Conservation (phyloP, 92 coral and sea anemone species). For the Palythoa grandiflora region DNA sequence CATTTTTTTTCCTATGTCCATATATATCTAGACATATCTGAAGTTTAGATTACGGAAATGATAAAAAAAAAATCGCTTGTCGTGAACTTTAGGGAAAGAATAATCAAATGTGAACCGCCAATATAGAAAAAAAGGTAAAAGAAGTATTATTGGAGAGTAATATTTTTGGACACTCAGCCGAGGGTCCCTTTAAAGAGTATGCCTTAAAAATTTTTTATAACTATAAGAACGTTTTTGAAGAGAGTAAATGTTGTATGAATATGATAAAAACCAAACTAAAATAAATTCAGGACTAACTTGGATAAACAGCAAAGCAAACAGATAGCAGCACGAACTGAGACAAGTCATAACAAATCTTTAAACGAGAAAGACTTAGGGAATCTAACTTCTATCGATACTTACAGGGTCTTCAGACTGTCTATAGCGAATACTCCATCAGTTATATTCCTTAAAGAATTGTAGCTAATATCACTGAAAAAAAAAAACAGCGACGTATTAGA, state of each 20-base stretch:
- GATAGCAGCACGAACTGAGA: background rate
- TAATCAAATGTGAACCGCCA: too few relatives aligned
- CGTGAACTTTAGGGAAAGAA: too few relatives aligned
- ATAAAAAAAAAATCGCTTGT: too few relatives aligned
- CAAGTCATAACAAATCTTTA: too few relatives aligned
- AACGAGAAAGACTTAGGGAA: background rate
- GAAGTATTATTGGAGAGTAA: too few relatives aligned
- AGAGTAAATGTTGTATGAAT: background rate
- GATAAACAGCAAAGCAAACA: background rate
- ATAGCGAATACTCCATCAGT: slow-evolving; percentile 66
- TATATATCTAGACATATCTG: too few relatives aligned
- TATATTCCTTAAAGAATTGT: slow-evolving; percentile 60
- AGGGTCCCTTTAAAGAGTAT: background rate
- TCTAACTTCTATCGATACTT: slow-evolving; percentile 30
- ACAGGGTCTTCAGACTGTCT: slow-evolving; percentile 55
- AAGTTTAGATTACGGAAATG: too few relatives aligned
- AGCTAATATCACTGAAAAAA: slow-evolving; percentile 60
- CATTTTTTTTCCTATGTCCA: too few relatives aligned
- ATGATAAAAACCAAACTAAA: background rate
- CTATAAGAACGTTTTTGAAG: background rate
- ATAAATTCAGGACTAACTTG: background rate
- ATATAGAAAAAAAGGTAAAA: too few relatives aligned
- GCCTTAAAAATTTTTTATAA: background rate
- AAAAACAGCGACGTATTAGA: background rate
- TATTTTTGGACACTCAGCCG: too few relatives aligned